A percentile compares a stretch with the other conserved stretches of the same genome.
These are phyloP conservation scores for Petroica traversi DNA, from an alignment of 2,113 vertebrate genomes.

Conservation along the genomic window DNA sequence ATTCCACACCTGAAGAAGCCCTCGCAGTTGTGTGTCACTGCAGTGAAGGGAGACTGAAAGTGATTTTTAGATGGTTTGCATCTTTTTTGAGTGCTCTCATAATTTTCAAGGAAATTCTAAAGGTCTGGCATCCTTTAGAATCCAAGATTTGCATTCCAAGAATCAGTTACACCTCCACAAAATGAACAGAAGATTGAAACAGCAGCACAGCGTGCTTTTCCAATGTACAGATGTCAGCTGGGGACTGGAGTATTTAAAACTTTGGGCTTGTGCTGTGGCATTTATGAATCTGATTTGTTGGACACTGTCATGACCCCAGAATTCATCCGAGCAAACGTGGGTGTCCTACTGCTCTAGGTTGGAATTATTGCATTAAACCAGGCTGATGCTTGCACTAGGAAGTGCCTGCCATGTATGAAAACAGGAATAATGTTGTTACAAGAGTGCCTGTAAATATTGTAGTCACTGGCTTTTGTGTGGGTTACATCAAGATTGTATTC, in stretches of 20 bases:
- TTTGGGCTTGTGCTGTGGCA: background rate
- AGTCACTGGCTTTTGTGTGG: slow-evolving; percentile 61
- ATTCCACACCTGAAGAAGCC: background rate
- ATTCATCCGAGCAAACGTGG: slow-evolving; percentile 1
- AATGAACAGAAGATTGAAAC: background rate
- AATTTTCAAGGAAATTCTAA: background rate
- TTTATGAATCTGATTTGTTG: background rate
- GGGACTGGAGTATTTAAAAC: background rate
- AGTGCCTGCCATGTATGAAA: slow-evolving; percentile 52
- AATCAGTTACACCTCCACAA: background rate
- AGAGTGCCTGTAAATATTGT: slow-evolving; percentile 68
- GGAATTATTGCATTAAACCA: slow-evolving; percentile 16
- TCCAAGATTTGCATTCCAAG: background rate
- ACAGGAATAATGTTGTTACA: slow-evolving; percentile 55
- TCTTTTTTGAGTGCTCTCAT: background rate
- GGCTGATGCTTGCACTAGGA: background rate
- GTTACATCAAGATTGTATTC: slow-evolving; percentile 60
- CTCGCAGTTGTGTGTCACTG: background rate
- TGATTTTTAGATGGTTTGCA: background rate
- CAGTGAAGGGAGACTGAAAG: background rate
- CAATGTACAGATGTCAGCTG: background rate
- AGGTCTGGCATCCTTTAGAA: background rate
- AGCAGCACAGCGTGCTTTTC: background rate
- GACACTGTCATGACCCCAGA: background rate
- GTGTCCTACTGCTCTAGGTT: slow-evolving; percentile 31